A percentile compares a stretch with the other conserved stretches of the same genome.
Evolutionary conservation across 2,797 vertebrate species (phyloP).

Genomic region (Melanogrammus aeglefinus): DNA sequence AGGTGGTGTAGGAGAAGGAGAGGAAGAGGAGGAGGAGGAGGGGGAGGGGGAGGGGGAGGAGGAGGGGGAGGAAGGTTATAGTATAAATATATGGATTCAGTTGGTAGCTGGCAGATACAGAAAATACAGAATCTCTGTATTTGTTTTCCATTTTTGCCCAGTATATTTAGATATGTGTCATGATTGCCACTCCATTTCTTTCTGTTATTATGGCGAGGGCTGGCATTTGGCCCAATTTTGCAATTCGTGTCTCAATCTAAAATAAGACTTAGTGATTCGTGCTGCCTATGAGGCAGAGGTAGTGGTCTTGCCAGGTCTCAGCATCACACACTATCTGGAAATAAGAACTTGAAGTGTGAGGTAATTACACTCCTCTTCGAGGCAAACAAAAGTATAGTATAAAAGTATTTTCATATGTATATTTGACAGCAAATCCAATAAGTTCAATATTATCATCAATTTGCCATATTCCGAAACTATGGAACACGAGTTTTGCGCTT

Average conservation of each 20-base stretch:
- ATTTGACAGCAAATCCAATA: neutral
- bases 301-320: neutral
- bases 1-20: too few species aligned
- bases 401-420: neutral
- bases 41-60: too few species aligned
- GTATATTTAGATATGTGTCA: conserved; percentile 46
- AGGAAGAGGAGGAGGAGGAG: too few species aligned
- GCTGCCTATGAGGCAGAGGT: neutral
- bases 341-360: neutral
- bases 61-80: too few species aligned
- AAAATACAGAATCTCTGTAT: too few species aligned
- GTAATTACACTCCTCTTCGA: neutral
- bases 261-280: conserved; percentile 11
- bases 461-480: neutral
- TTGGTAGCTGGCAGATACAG: conserved; percentile 8
- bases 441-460: neutral
- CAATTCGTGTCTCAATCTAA: conserved; percentile 7
- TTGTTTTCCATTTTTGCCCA: conserved; percentile 59
- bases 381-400: neutral
- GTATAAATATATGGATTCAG: neutral
- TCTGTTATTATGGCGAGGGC: conserved; percentile 16
- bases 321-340: neutral
- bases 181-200: conserved; percentile 43
- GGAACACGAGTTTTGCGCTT: neutral
- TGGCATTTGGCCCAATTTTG: conserved; percentile 20